phyloP scores from a whole-genome alignment of 2,888 invertebrate species.

The Lissocephala sabroskyi region DNA sequence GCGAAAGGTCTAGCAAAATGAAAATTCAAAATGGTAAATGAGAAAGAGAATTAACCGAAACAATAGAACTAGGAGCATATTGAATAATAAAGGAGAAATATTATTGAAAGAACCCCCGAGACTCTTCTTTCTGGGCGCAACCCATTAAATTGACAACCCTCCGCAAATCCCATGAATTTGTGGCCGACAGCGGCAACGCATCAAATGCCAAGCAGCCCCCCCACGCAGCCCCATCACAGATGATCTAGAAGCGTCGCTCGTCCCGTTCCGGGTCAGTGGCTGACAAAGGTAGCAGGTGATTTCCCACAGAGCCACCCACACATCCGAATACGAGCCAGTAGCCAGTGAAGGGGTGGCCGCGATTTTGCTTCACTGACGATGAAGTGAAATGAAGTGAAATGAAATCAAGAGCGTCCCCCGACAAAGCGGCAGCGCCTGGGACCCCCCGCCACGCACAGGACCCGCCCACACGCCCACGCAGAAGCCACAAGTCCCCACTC shows the following conservation, averaged over 20 bases:
- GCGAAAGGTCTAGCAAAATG: slow-evolving; percentile 33
- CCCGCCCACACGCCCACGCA: slow-evolving; percentile 6
- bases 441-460: slow-evolving; percentile 17
- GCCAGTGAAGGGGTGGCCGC: too few species aligned
- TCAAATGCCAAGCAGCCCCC: slow-evolving; percentile 20
- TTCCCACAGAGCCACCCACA: too few species aligned
- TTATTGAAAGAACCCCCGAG: slow-evolving; percentile 35
- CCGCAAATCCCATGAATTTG: slow-evolving; percentile 39
- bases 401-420: slow-evolving; percentile 62
- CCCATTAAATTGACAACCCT: slow-evolving; percentile 44
- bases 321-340: too few species aligned
- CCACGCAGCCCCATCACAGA: slow-evolving; percentile 5
- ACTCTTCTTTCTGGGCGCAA: too few species aligned
- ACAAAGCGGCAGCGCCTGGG: slow-evolving; percentile 3
- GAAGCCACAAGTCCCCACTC: neutral
- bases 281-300: slow-evolving; percentile 11
- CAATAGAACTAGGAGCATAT: slow-evolving; percentile 65
- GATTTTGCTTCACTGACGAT: slow-evolving; percentile 32
- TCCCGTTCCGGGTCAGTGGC: slow-evolving; percentile 53
- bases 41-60: slow-evolving; percentile 25
- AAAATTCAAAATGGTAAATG: slow-evolving; percentile 20
- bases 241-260: slow-evolving; percentile 14
- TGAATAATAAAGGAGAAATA: slow-evolving; percentile 62
- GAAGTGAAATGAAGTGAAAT: slow-evolving; percentile 65
- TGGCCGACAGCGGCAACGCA: too few species aligned